phyloP scores from a whole-genome alignment of 2,888 invertebrate genomes.

The Synergus gifuensis region DNA sequence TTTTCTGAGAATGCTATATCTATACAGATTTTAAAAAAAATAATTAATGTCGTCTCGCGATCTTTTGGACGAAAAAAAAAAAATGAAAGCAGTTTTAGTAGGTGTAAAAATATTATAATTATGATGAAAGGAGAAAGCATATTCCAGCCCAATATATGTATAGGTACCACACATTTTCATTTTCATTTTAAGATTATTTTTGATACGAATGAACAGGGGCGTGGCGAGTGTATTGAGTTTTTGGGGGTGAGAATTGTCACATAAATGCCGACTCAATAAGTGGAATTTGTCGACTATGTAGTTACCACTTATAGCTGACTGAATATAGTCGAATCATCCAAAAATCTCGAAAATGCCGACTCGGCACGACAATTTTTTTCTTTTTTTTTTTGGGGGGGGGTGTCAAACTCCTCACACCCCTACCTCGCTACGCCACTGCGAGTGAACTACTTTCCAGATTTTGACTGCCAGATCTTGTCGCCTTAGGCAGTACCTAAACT shows the following conservation, averaged over 20 bases:
- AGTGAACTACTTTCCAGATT: not conserved
- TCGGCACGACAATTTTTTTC: too few species aligned
- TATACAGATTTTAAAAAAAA: not conserved
- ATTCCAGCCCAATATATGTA: not conserved
- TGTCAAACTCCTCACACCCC: too few species aligned
- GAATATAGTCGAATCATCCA: too few species aligned
- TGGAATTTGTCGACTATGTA: too few species aligned
- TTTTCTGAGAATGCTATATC: too few species aligned
- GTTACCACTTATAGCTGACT: too few species aligned
- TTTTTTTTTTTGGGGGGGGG: too few species aligned
- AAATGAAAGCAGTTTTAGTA: not conserved
- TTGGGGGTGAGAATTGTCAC: too few species aligned
- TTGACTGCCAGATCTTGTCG: not conserved
- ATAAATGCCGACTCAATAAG: too few species aligned
- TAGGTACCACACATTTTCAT: not conserved
- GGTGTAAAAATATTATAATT: not conserved
- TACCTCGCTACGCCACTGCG: not conserved
- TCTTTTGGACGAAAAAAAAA: not conserved
- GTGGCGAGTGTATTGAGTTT: too few species aligned
- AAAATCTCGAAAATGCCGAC: too few species aligned
- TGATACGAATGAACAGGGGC: not conserved
- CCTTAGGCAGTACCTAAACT: not conserved
- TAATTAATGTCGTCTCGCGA: not conserved
- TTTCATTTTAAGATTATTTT: not conserved
- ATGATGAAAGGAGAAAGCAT: conserved; percentile 20